phyloP scores from a whole-genome alignment of 2,113 vertebrate species.

The Salvelinus sp. region DNA sequence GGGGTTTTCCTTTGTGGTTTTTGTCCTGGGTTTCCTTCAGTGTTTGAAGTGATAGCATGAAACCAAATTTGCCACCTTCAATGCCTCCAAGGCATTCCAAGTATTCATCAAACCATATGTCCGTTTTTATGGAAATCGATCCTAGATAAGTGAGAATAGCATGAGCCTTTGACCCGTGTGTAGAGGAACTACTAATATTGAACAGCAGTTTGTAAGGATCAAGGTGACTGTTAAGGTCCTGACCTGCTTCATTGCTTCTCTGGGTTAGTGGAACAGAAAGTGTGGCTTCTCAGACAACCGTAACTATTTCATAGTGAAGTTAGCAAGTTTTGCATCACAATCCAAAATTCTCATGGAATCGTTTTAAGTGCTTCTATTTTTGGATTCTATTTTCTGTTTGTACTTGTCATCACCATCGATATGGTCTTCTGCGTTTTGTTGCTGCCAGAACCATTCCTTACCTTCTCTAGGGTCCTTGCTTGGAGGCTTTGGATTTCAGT shows the following conservation, averaged over 20 bases:
- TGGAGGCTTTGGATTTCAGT: slow-evolving; percentile 42
- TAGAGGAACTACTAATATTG: not conserved
- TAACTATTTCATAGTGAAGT: not conserved
- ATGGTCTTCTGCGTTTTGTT: slow-evolving; percentile 1
- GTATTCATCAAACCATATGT: not conserved
- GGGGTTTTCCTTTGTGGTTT: slow-evolving; percentile 35
- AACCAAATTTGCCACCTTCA: slow-evolving; percentile 13
- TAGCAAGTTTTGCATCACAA: not conserved
- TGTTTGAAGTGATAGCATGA: slow-evolving; percentile 44
- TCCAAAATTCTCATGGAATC: not conserved
- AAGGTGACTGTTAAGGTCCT: not conserved
- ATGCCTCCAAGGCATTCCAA: slow-evolving; percentile 3
- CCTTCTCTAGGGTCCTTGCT: slow-evolving; percentile 1
- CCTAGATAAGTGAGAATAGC: not conserved
- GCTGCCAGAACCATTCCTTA: not conserved
- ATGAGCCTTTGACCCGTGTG: not conserved
- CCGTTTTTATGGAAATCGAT: not conserved
- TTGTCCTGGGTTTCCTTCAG: slow-evolving; percentile 30
- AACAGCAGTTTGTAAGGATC: not conserved
- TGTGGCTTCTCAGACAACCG: not conserved
- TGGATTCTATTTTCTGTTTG: slow-evolving; percentile 5
- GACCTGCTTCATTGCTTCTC: not conserved
- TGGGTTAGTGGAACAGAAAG: not conserved
- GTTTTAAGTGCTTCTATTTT: not conserved
- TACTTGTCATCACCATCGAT: not conserved